phyloP scores from a whole-genome alignment of 2,888 invertebrate species.

The Campoplex nolae region DNA sequence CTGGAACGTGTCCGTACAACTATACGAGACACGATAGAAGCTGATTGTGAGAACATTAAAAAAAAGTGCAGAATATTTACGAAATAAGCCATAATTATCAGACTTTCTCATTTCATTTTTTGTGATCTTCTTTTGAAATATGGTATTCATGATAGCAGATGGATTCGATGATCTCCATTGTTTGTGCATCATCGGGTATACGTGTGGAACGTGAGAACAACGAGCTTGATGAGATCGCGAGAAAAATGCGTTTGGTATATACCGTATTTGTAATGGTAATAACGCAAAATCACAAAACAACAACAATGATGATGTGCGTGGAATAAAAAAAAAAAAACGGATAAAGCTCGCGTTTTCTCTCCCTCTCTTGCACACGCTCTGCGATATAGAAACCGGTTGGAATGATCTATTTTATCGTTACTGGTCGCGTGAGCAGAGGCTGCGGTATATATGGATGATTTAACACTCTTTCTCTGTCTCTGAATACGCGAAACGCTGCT shows the following conservation, averaged over 20 bases:
- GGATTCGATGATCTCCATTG: conserved; percentile 7
- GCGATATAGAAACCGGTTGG: conserved; percentile 42
- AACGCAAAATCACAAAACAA: conserved; percentile 6
- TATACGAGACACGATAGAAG: background rate
- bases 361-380: background rate
- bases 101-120: background rate
- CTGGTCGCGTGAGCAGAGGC: conserved; percentile 39
- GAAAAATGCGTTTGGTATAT: background rate
- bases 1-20: background rate
- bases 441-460: conserved; percentile 48
- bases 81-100: background rate
- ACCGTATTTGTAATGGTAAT: conserved; percentile 5
- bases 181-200: conserved; percentile 4
- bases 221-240: conserved; percentile 20
- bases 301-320: conserved; percentile 8
- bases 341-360: background rate
- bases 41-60: background rate
- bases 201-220: conserved; percentile 28
- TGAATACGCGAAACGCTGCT: conserved; percentile 46
- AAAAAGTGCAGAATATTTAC: background rate
- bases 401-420: conserved; percentile 67
- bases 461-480: conserved; percentile 56
- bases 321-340: background rate
- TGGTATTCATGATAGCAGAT: conserved; percentile 21
- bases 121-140: background rate